Base-by-base conservation (phyloP, 2,888 invertebrate genomes). In the Netelia fuscicornis region DNA sequence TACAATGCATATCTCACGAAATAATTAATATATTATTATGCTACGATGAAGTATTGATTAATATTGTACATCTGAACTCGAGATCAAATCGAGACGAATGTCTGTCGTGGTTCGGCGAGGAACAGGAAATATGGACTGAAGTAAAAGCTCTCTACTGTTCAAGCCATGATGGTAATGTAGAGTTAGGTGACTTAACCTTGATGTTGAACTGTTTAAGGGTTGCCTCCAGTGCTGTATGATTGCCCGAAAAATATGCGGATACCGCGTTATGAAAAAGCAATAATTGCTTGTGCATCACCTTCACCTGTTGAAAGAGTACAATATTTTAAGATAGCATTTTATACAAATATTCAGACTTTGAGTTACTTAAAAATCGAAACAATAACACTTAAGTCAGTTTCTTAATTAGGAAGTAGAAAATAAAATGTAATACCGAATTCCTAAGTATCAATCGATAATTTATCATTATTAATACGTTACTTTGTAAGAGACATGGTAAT, bases 241-340 rank as follows among this genome's bases (percentile, higher is more conserved):
- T 99, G 77, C 99, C 99, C 91, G 98, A 98, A 95, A 99, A 99
- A 95, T 99, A 99, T 8, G 99, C 98, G 48, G 98, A 97, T 82
- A 99, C 97, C 1, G 99, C 99, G 94, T 99, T 99, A 94, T 99
- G 99, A 94, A 99, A 98, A 89, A 99, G 94, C 79, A 99, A 95
- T 87, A 99, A 95, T 94, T 99, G 99, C 94, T 99, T 99, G 94
- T 99, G 98, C 99, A 99, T 99, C 89, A 99, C 99, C 94, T 99
- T 99, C 91, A 99, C 97, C 98, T 99, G 86, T 74, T 54, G 25
- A 20, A 58, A 52, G 10, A 17, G 25, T 37, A 48, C 56, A 72
- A 25, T 20, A 0, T 20, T 30, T 37, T 20, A 1, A 13, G 8
- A 37, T 37, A 37, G 0, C 37, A 6, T 37, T 37, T 37, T 37